Conservation (phyloP, 1,140 invertebrate genomes). For the Heliconius hewitsoni region DNA sequence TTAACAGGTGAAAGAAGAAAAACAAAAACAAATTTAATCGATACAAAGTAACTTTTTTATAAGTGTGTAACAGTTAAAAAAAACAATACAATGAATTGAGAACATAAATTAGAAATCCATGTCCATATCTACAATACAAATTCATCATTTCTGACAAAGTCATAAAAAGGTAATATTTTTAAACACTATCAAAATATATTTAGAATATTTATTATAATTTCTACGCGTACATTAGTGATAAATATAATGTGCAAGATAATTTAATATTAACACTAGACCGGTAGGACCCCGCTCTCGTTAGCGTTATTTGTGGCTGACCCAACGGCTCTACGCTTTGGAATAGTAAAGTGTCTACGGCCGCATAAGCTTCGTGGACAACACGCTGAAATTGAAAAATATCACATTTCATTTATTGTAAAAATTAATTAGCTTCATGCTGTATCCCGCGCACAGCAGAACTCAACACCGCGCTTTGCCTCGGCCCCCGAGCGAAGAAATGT, state of each 20-base stretch:
- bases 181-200: neutral
- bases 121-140: neutral
- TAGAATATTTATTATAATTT: neutral
- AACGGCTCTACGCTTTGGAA: constrained; percentile 51
- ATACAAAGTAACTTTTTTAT: neutral
- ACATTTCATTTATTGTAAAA: neutral
- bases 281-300: constrained; percentile 39
- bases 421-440: too few species aligned
- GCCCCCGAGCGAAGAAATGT: too few species aligned
- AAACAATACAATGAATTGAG: neutral
- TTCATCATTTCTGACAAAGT: neutral
- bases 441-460: too few species aligned
- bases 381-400: constrained; percentile 48
- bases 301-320: constrained; percentile 33
- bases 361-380: constrained; percentile 68
- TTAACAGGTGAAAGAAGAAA: neutral
- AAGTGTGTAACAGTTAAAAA: neutral
- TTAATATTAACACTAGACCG: neutral
- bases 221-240: neutral
- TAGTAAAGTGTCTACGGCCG: constrained; percentile 64
- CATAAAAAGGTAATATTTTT: neutral
- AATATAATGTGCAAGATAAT: neutral
- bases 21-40: neutral
- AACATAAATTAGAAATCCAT: neutral
- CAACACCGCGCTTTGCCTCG: too few species aligned